phyloP scores from a whole-genome alignment of 2,888 invertebrate species.

The Eristalis intricaria region DNA sequence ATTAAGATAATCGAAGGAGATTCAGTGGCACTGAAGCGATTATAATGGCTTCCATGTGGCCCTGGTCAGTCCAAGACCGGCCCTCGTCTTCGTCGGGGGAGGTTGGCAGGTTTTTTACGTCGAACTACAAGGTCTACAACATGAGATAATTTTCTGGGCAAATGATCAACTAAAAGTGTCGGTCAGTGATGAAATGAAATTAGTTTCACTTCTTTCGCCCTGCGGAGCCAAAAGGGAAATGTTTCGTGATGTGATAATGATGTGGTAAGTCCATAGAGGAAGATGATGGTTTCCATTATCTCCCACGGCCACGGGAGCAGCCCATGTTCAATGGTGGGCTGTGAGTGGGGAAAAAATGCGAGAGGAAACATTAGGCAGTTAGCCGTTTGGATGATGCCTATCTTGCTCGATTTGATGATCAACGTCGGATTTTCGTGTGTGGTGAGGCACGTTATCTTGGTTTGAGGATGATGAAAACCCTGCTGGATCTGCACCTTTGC shows the following conservation, averaged over 20 bases:
- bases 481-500: not conserved
- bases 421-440: not conserved
- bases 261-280: slow-evolving; percentile 26
- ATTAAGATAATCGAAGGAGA: slow-evolving; percentile 37
- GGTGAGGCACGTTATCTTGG: not conserved
- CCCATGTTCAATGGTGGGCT: not conserved
- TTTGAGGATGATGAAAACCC: not conserved
- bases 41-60: slow-evolving; percentile 42
- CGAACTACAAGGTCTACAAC: not conserved
- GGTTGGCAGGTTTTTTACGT: slow-evolving; percentile 4
- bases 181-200: slow-evolving; percentile 42
- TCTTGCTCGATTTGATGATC: not conserved
- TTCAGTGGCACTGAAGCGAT: slow-evolving; percentile 41
- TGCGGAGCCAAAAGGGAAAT: slow-evolving; percentile 9
- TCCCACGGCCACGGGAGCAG: not conserved
- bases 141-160: slow-evolving; percentile 37
- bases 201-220: slow-evolving; percentile 22
- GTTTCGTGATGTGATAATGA: slow-evolving; percentile 42
- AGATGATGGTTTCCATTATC: slow-evolving; percentile 26
- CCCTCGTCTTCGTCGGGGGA: not conserved
- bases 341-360: not conserved
- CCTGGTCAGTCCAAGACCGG: not conserved
- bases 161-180: slow-evolving; percentile 32
- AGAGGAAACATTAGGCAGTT: not conserved
- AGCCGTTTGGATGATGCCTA: not conserved